Evolutionary conservation across 2,888 invertebrate species (phyloP), one percentile per base, ranked within the genome.

Genomic region (Brenthis ino): DNA sequence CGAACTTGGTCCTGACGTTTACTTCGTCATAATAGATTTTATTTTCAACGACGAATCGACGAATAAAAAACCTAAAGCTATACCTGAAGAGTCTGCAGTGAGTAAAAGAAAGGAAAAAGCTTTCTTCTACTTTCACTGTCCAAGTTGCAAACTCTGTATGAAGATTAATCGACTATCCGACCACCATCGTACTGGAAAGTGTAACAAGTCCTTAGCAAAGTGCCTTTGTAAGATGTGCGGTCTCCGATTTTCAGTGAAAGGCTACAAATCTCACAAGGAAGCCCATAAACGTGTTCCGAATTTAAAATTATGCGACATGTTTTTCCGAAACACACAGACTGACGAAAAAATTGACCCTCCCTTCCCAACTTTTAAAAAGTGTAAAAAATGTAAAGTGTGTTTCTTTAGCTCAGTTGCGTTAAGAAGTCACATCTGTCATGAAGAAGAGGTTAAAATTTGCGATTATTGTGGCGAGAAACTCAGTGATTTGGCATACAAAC

Each of bases 211-310:
- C 1, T 16, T 56, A 4, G 8, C 5, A 0, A 74, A 67, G 16
- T 43, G 51, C 0, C 67, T 72, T 3, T 87, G 87, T 48, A 75
- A 76, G 0, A 5, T 71, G 0, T 88, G 88, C 13, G 87, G 87
- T 0, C 68, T 86, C 0, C 56, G 70, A 0, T 79, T 81, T 5
- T 70, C 70, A 0, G 2, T 0, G 0, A 77, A 74, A 16, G 20
- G 71, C 0, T 57, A 67, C 0, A 5, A 20, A 0, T 48, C 4
- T 0, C 82, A 85, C 24, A 4, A 33, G 0, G 6, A 73, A 0
- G 81, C 82, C 3, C 57, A 71, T 0, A 68, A 54, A 2, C 37
- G 28, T 0, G 53, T 48, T 2, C 72, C 70, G 0, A 71, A 76
- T 1, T 37, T 82, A 0, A 76, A 74, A 0, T 20, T 87, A 0